Evolutionary conservation across 2,113 vertebrate species (phyloP), one percentile per base, ranked within the genome.

Genomic region (Pedionomus torquatus): DNA sequence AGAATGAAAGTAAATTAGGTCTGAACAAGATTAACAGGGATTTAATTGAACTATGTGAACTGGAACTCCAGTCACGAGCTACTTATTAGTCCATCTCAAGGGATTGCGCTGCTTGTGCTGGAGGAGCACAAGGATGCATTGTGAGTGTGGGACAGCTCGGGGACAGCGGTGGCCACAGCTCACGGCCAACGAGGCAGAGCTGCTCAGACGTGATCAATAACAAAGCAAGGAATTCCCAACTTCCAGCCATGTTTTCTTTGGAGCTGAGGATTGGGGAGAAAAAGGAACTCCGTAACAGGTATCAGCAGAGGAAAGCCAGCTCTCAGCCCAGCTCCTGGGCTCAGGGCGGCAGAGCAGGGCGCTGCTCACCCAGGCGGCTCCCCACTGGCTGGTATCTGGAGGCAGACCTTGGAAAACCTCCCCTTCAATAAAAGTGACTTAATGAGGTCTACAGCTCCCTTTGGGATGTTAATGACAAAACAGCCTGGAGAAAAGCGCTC

Each of bases 21-120:
- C 96, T 96, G 94, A 96, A 92, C 87, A 65, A 96, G 96, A 97
- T 98, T 97, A 97, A 91, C 93, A 92, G 83, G 92, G 95, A 96
- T 97, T 97, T 98, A 95, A 97, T 89, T 92, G 94, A 97, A 97
- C 96, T 92, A 33, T 91, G 96, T 91, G 95, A 93, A 94, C 96
- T 94, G 96, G 93, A 96, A 94, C 95, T 97, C 82, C 79, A 92
- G 89, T 97, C 97, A 98, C 64, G 89, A 98, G 97, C 91, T 95
- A 61, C 92, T 86, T 97, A 89, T 90, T 90, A 96, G 77, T 17
- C 52, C 0, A 20, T 89, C 89, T 94, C 92, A 51, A 60, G 93
- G 96, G 95, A 91, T 13, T 92, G 92, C 75, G 89, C 87, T 75
- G 85, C 95, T 90, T 58, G 90, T 51, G 16, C 57, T 60, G 75